Conservation (phyloP, 1,140 invertebrate species). For the Pogonus chalceus region DNA sequence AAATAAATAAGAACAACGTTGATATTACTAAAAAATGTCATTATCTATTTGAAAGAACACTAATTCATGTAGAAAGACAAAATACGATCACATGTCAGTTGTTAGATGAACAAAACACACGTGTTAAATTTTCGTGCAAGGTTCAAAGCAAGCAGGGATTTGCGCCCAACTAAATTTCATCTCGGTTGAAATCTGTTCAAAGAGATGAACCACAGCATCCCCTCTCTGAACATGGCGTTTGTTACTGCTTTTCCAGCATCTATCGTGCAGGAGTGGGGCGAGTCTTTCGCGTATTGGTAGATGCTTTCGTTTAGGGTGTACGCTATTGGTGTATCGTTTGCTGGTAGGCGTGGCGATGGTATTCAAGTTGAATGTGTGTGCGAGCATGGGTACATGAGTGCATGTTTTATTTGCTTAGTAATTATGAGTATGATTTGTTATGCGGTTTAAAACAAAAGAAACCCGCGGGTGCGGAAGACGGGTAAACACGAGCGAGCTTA, state of each 20-base stretch:
- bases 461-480: neutral
- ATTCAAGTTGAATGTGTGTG: constrained; percentile 16
- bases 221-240: constrained; percentile 4
- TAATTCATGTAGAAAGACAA: too few species aligned
- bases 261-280: neutral
- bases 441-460: constrained; percentile 34
- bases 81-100: too few species aligned
- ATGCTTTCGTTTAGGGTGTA: neutral
- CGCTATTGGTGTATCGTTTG: neutral
- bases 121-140: neutral
- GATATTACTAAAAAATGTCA: too few species aligned
- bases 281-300: neutral
- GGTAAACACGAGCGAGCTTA: constrained; percentile 16
- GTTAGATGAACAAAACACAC: too few species aligned
- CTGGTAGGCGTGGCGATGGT: constrained; percentile 13
- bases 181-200: neutral
- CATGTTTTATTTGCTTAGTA: constrained; percentile 33
- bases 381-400: constrained; percentile 21
- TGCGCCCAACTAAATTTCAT: constrained; percentile 2
- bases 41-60: too few species aligned
- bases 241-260: neutral
- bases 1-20: too few species aligned
- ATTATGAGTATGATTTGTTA: constrained; percentile 38
- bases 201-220: neutral
- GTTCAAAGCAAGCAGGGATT: neutral